Evolutionary conservation across 2,113 vertebrate genomes (phyloP).

Genomic region (Scalopus aquaticus): DNA sequence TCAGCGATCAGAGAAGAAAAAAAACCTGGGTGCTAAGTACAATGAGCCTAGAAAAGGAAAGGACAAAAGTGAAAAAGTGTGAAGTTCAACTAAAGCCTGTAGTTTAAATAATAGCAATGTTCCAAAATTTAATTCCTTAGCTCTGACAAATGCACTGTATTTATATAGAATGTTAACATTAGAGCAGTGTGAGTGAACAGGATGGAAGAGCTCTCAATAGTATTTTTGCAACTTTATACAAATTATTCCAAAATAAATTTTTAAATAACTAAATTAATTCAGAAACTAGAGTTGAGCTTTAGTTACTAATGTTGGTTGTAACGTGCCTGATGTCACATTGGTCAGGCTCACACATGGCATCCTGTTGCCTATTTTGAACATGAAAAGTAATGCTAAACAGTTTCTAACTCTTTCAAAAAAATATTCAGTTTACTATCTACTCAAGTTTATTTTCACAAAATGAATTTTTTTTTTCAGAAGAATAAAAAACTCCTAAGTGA

Average conservation of each 20-base stretch:
- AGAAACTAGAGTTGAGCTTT: background rate
- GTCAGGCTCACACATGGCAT: background rate
- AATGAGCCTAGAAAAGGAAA: background rate
- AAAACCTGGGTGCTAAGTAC: background rate
- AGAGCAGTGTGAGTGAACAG: background rate
- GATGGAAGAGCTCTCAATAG: background rate
- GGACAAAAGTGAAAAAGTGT: background rate
- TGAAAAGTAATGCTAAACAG: background rate
- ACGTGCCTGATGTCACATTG: accelerated
- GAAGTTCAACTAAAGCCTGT: background rate
- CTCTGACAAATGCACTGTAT: background rate
- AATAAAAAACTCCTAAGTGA: background rate
- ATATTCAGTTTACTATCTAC: background rate
- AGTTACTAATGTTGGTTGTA: background rate
- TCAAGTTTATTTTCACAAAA: background rate
- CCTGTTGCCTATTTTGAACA: background rate
- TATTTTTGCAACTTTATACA: background rate
- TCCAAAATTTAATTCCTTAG: background rate
- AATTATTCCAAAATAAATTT: background rate
- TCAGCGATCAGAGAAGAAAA: background rate
- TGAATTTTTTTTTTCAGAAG: background rate
- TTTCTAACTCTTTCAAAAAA: background rate
- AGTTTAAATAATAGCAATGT: background rate
- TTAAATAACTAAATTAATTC: background rate
- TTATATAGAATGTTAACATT: background rate